Evolutionary conservation across 2,888 invertebrate genomes (phyloP).

Genomic region (Acanthopleura granulata): DNA sequence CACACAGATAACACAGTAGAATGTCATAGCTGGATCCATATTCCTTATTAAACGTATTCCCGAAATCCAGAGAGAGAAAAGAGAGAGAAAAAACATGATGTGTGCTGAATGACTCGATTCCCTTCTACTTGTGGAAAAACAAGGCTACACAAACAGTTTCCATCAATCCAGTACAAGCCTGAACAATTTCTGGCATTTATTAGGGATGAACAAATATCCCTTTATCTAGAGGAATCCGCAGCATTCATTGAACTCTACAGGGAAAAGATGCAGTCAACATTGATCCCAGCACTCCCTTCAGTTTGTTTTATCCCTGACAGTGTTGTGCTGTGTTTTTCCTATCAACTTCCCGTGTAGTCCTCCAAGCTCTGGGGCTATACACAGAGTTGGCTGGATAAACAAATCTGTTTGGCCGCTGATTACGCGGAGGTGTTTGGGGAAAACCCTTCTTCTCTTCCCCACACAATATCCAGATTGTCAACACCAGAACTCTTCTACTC

Average conservation of each 20-base stretch:
- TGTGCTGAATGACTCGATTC: too few relatives aligned
- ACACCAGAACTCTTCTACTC: not conserved
- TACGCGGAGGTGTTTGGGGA: conserved; percentile 2
- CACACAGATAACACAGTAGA: too few relatives aligned
- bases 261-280: conserved; percentile 4
- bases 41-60: too few relatives aligned
- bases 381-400: conserved; percentile 3
- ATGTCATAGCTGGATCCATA: too few relatives aligned
- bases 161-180: too few relatives aligned
- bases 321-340: not conserved
- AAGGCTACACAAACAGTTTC: too few relatives aligned
- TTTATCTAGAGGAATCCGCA: not conserved
- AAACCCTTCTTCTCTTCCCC: not conserved
- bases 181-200: too few relatives aligned
- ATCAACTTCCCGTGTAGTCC: not conserved
- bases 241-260: not conserved
- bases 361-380: not conserved
- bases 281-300: not conserved
- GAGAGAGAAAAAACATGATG: too few relatives aligned
- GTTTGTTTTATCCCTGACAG: not conserved
- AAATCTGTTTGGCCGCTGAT: not conserved
- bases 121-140: too few relatives aligned
- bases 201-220: not conserved
- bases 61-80: too few relatives aligned
- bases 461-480: conserved; percentile 1